Evolutionary conservation across 2,888 invertebrate species (phyloP), one percentile per base, ranked within the genome.

Genomic region (Hirtodrosophila cameraria): DNA sequence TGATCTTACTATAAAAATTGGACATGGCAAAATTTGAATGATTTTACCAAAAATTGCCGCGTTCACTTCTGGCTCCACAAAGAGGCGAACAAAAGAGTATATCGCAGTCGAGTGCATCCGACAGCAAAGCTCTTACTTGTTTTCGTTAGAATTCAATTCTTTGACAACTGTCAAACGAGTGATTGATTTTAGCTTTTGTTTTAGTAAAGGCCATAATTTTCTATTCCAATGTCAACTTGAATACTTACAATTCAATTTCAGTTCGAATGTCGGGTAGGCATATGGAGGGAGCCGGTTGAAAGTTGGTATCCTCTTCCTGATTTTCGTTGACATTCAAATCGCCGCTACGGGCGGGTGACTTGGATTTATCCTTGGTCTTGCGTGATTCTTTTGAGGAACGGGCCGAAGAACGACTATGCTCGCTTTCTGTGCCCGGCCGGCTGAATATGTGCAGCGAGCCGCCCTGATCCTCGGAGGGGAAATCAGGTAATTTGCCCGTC

Each of bases 381-480:
- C 96, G 95, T 0, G 95, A 95, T 86, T 96, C 96, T 85, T 95
- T 95, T 1, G 95, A 95, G 2, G 95, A 95, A 2, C 94, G 92
- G 0, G 94, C 95, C 0, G 96, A 96, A 0, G 95, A 95, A 88
- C 96, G 95, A 80, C 96, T 96, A 4, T 95, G 90, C 82, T 95
- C 95, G 88, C 96, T 96, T 46, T 95, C 96, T 3, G 94, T 94
- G n/a, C 94, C 94, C 91, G 95, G 95, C 78, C 96, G 92, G 77
- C 95, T 96, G 71, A 97, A 95, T 90, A 98, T 94, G 63, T 95
- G 92, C 74, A 95, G 93, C 0, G 97, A 97, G 0, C 97, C 97
- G 5, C 97, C 97, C 76, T 96, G 94, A 86, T 98, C 98, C 68
- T 96, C 97, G 2, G 96, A 95, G 0, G 98, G 98, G 81, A 97